A percentile compares a stretch with the other conserved stretches of the same genome.
phyloP scores from a whole-genome alignment of 2,113 vertebrate genomes.

The Rhombomys opimus region DNA sequence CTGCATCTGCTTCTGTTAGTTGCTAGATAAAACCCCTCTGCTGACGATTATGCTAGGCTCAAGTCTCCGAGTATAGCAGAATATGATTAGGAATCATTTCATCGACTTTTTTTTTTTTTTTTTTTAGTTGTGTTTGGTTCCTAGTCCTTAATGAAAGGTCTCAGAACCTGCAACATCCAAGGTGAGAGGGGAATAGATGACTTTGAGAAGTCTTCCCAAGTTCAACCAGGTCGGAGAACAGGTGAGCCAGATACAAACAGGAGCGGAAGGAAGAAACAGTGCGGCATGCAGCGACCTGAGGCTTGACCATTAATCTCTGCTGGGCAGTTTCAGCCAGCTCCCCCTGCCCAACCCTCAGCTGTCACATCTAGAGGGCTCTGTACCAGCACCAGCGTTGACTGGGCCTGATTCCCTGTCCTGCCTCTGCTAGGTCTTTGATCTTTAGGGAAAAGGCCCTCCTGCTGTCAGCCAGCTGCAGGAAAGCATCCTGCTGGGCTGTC shows the following conservation, averaged over 20 bases:
- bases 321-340: too few relatives aligned
- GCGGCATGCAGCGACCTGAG: too few relatives aligned
- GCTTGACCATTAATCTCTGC: neutral
- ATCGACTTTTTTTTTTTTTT: neutral
- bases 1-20: neutral
- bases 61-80: neutral
- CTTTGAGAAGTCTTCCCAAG: neutral
- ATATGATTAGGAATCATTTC: neutral
- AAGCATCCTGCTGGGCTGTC: too few relatives aligned
- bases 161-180: rapidly evolving
- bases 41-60: neutral
- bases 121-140: neutral
- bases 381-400: rapidly evolving
- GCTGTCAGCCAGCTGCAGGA: neutral
- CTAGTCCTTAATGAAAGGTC: neutral
- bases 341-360: too few relatives aligned
- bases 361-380: rapidly evolving
- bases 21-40: neutral
- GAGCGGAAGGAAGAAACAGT: rapidly evolving
- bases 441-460: too few relatives aligned
- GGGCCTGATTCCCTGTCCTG: too few relatives aligned
- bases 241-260: rapidly evolving
- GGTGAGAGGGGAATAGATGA: too few relatives aligned
- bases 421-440: rapidly evolving
- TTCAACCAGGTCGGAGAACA: rapidly evolving